Conservation (phyloP, 2,113 vertebrate genomes). For the Rhinoptilus africanus region DNA sequence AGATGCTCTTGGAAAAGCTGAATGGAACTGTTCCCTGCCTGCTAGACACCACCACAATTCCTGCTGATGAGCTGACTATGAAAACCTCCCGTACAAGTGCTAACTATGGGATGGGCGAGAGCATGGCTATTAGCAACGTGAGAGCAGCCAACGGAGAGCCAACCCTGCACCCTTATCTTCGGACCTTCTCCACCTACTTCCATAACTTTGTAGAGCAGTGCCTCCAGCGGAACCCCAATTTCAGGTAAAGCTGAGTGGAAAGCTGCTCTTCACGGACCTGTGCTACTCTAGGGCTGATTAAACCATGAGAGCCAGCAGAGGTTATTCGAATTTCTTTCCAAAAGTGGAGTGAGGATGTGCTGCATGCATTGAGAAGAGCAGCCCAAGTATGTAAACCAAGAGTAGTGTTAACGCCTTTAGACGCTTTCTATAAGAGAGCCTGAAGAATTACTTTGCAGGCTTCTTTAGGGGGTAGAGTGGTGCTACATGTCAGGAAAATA, state of each 20-base stretch:
- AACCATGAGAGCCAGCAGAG: accelerated
- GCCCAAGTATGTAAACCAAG: not conserved
- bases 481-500: not conserved
- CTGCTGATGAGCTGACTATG: slow-evolving; percentile 90
- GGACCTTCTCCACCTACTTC: slow-evolving; percentile 91
- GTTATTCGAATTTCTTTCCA: accelerated
- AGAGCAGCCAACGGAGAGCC: slow-evolving; percentile 88
- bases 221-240: slow-evolving; percentile 88
- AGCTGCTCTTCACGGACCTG: not conserved
- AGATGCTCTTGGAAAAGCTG: slow-evolving; percentile 98
- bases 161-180: slow-evolving; percentile 86
- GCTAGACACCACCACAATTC: slow-evolving; percentile 94
- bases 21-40: slow-evolving; percentile 95
- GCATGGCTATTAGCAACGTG: slow-evolving; percentile 66
- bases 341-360: not conserved
- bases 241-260: slow-evolving; percentile 74
- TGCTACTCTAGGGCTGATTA: accelerated
- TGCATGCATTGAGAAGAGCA: not conserved
- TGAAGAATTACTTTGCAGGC: not conserved
- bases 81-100: slow-evolving; percentile 85
- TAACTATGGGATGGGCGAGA: slow-evolving; percentile 84
- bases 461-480: not conserved
- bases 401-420: not conserved
- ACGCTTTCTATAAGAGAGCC: not conserved
- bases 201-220: slow-evolving; percentile 94